Evolutionary conservation across 2,797 vertebrate genomes (phyloP), one percentile per base, ranked within the genome.

Genomic region (Oreonectes daqikongensis): DNA sequence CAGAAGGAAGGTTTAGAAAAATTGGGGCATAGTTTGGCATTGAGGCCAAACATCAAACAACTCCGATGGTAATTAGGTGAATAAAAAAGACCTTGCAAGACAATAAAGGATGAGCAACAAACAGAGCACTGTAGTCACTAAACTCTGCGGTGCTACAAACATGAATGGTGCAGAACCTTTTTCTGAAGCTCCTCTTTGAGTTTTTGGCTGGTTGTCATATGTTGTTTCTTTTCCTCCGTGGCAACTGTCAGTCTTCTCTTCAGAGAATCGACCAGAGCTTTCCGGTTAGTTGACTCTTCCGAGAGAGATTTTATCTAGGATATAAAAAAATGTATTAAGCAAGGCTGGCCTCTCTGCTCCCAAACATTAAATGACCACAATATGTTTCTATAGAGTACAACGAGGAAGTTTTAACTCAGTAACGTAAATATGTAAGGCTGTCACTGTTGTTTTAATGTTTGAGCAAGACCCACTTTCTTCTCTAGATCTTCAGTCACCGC

Each of bases 211-310:
- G 93, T 90, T 76, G 92, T 84, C 75, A 97, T 95, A 72, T 92
- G 88, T 8, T 94, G 92, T 83, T 86, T 90, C 83, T 95, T 98
- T 84, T 96, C 95, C 80, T 93, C 90, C 35, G 90, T 88, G 66
- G 92, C 90, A 57, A 95, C 90, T 73, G 81, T 91, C 83, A 97
- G 89, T 85, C 94, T 94, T 85, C 94, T 93, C 86, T 96, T 97
- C 69, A 96, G 85, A 63, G 94, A 96, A 53, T 95, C 95, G 73
- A 95, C 85, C 14, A 93, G 90, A 64, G 90, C 75, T 80, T 95
- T 98, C 88, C 95, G 94, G 83, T 94, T 95, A 5, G 87, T 88
- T 84, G 94, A 95, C 68, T 97, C 95, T 79, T 97, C 96, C 61
- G 92, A 88, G 84, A 94, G 89, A 78, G 89, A 81, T 82, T 94